These are phyloP conservation scores for Paralvinella palmiformis DNA, from an alignment of 1,140 invertebrate species.

Conservation along the genomic window DNA sequence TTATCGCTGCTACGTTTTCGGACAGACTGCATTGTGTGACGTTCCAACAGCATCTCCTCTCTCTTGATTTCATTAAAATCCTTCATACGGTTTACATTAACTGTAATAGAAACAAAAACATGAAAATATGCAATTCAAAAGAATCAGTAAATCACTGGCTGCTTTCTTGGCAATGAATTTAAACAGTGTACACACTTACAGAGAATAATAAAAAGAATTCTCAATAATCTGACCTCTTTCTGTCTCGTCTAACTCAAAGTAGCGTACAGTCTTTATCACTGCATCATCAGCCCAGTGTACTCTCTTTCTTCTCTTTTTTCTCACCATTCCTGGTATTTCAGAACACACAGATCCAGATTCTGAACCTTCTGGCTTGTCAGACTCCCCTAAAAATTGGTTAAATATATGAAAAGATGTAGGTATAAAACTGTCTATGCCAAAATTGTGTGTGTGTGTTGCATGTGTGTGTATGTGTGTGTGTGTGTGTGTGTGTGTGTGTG, in stretches of 20 bases:
- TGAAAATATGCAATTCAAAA: conserved; percentile 11
- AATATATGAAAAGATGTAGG: too few relatives aligned
- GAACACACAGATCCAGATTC: neutral
- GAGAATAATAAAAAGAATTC: neutral
- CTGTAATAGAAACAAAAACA: conserved; percentile 48
- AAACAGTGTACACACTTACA: neutral
- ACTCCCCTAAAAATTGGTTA: too few relatives aligned
- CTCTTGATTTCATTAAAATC: conserved; percentile 83
- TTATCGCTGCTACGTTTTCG: conserved; percentile 51
- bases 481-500: too few relatives aligned
- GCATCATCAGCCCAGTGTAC: conserved; percentile 73
- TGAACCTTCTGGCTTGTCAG: neutral
- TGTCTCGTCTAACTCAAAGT: conserved; percentile 88
- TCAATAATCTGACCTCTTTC: conserved; percentile 60
- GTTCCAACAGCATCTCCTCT: conserved; percentile 77
- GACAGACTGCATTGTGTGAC: conserved; percentile 71
- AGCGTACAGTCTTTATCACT: conserved; percentile 69
- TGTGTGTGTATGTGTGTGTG: too few relatives aligned
- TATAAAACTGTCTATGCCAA: too few relatives aligned
- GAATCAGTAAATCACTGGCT: neutral
- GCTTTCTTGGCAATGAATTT: neutral
- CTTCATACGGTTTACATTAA: conserved; percentile 80
- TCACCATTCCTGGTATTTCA: neutral
- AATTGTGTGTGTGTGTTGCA: too few relatives aligned
- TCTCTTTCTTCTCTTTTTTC: conserved; percentile 55